Conservation (phyloP, 2,113 vertebrate genomes). For the Phoenicopterus ruber region DNA sequence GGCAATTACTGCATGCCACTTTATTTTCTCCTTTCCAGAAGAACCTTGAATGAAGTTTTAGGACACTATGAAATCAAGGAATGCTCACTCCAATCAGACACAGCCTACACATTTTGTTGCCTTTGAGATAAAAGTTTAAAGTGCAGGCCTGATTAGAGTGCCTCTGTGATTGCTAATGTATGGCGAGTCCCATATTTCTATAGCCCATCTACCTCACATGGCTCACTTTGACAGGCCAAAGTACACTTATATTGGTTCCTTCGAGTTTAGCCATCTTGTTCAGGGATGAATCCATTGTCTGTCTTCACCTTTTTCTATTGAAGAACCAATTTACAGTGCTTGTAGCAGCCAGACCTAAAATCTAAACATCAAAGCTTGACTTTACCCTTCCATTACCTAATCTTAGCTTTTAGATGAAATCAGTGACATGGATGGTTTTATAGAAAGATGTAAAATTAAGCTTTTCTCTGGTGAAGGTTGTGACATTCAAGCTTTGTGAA, state of each 20-base stretch:
- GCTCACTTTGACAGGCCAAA: not conserved
- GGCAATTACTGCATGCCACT: conserved; percentile 53
- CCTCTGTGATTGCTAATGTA: conserved; percentile 44
- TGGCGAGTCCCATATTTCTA: not conserved
- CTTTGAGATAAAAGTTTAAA: conserved; percentile 46
- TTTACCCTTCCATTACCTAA: conserved; percentile 24
- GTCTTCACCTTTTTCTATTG: not conserved
- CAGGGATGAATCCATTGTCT: conserved; percentile 12
- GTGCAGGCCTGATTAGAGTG: conserved; percentile 44
- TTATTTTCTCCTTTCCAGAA: conserved; percentile 39
- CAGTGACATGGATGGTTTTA: not conserved
- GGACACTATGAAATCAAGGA: conserved; percentile 56
- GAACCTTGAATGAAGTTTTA: conserved; percentile 45
- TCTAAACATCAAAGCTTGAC: conserved; percentile 12
- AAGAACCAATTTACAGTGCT: not conserved
- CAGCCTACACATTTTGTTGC: conserved; percentile 4
- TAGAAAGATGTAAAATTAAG: conserved; percentile 1
- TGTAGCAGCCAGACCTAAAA: conserved; percentile 23
- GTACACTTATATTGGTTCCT: not conserved
- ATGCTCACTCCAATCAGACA: conserved; percentile 57
- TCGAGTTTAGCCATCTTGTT: not conserved
- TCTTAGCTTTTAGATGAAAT: not conserved
- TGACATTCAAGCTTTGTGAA: not conserved
- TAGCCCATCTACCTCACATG: not conserved
- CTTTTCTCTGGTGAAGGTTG: not conserved